Percentiles rank a stretch among this genome's conserved stretches.
Conservation (phyloP, 2,888 invertebrate species). For the Torymus texanus region DNA sequence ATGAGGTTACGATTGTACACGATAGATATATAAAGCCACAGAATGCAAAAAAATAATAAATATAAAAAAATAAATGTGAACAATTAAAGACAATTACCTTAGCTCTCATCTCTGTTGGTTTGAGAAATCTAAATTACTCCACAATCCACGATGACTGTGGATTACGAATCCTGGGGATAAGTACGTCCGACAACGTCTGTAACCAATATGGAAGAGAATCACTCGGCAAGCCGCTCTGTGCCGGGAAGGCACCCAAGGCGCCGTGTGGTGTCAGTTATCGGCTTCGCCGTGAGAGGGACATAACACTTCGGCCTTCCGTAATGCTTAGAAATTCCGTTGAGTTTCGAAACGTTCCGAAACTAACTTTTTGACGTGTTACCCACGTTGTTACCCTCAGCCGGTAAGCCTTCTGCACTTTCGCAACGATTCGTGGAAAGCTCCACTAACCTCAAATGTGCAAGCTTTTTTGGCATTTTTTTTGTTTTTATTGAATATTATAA, state of each 20-base stretch:
- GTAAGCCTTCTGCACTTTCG: no score
- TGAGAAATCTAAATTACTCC: slow-evolving; percentile 64
- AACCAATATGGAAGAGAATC: slow-evolving; percentile 68
- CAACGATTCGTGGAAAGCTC: no score
- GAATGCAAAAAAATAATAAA: slow-evolving; percentile 10
- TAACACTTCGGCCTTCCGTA: no score
- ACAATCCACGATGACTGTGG: slow-evolving; percentile 66
- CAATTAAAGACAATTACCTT: slow-evolving; percentile 65
- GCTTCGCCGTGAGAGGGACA: slow-evolving; percentile 32
- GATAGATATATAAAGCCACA: not conserved
- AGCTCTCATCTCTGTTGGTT: slow-evolving; percentile 69
- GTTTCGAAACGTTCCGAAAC: no score
- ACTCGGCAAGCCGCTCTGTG: slow-evolving; percentile 13
- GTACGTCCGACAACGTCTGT: slow-evolving; percentile 59
- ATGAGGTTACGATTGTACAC: not conserved
- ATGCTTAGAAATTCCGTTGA: no score
- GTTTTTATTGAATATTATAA: no score
- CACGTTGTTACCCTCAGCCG: no score
- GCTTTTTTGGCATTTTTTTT: no score
- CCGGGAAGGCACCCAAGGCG: slow-evolving; percentile 15
- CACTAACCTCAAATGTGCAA: no score
- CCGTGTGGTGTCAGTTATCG: slow-evolving; percentile 6
- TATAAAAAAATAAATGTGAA: slow-evolving; percentile 53
- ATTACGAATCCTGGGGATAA: slow-evolving; percentile 60
- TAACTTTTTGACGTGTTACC: no score